Conservation (phyloP, 2,113 vertebrate species). For the Eurystomus gularis region DNA sequence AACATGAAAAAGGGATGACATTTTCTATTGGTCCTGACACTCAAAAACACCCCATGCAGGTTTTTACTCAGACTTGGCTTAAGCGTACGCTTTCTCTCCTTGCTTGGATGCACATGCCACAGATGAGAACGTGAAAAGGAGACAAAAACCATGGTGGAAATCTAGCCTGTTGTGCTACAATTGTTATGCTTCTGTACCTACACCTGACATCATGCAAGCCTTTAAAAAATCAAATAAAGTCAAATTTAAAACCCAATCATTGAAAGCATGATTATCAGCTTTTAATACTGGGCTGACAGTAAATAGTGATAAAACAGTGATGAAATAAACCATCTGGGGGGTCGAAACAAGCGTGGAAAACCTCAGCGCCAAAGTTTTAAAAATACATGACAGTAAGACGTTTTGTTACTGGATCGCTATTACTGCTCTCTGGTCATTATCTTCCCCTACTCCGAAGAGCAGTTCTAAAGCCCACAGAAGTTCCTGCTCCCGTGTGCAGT, state of each 20-base stretch:
- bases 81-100: background rate
- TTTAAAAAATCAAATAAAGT: no score
- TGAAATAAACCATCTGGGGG: background rate
- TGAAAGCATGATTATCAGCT: no score
- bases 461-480: accelerated
- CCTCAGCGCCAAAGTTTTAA: background rate
- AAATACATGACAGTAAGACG: background rate
- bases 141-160: accelerated
- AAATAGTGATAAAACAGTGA: no score
- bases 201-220: accelerated
- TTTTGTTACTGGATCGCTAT: accelerated
- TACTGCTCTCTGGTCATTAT: accelerated
- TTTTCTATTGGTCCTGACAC: background rate
- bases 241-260: no score
- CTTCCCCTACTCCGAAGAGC: background rate
- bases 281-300: no score
- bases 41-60: background rate
- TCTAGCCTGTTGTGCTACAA: background rate
- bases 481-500: accelerated
- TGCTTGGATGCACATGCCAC: background rate
- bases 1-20: background rate
- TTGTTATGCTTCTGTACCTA: background rate
- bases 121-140: background rate
- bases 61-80: background rate
- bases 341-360: background rate